A percentile compares a stretch with the other conserved stretches of the same genome.
Conservation (phyloP, 2,888 invertebrate species). For the Dryocosmus kuriphilus region DNA sequence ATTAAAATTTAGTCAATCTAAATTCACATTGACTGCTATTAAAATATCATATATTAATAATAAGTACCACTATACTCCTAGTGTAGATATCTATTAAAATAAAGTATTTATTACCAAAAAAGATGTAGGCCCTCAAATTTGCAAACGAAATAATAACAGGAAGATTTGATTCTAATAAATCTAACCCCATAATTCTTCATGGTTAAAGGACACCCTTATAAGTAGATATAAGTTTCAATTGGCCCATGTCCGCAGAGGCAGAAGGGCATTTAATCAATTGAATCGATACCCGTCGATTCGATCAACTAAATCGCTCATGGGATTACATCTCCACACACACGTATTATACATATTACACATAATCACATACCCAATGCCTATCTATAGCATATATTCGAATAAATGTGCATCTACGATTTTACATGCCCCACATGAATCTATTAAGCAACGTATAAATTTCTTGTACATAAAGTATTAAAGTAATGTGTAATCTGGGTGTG, state of each 20-base stretch:
- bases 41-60: too few species aligned
- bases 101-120: too few species aligned
- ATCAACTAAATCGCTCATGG: conserved; percentile 71
- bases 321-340: conserved; percentile 63
- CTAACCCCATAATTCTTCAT: conserved; percentile 23
- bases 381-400: not conserved
- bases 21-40: too few species aligned
- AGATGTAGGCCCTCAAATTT: not conserved
- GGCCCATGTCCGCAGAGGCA: conserved; percentile 51
- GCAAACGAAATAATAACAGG: not conserved
- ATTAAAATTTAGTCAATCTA: too few species aligned
- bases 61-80: too few species aligned
- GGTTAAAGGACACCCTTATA: conserved; percentile 3
- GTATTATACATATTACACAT: not conserved
- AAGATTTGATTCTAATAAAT: conserved; percentile 18
- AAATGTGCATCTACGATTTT: conserved; percentile 5
- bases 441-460: conserved; percentile 9
- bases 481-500: conserved; percentile 22
- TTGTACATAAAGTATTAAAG: conserved; percentile 30
- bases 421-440: conserved; percentile 9
- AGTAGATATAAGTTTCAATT: conserved; percentile 62
- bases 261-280: conserved; percentile 69
- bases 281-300: conserved; percentile 65
- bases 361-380: not conserved
- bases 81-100: too few species aligned